Base-by-base conservation (phyloP, 2,113 vertebrate species). In the Galbula dea region DNA sequence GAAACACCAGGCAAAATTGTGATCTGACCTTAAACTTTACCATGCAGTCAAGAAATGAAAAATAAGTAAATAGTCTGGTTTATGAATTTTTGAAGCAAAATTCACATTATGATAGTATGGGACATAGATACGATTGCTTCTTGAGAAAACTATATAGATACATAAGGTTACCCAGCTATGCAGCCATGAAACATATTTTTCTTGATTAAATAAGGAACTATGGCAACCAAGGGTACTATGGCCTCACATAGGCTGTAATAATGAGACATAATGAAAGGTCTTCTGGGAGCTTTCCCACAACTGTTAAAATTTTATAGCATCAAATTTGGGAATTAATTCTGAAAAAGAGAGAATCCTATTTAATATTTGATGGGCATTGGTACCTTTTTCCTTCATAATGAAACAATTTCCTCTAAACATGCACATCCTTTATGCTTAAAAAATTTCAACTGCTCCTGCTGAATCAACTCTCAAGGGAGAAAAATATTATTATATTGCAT, bases 201-300 rank as follows among this genome's bases (percentile, higher is more conserved):
- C 92, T 90, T 87, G 69, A 93, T 89, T 90, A 93, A 92, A 83
- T 83, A 88, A 86, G 90, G 75, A 94, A 66, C 88, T 91, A 96
- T 30, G 46, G 85, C 88, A 96, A 96, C 69, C 62, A 92, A 90
- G 62, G 48, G 86, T 72, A 82, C 58, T 45, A 65, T 66, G 88
- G 94, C 86, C 84, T 93, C 86, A 89, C 74, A 89, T 92, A 89
- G 46, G 89, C 74, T 85, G 49, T 15, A 89, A 89, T 93, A 94
- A 96, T 66, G 67, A 89, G 74, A 78, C 45, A 95, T 73, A 92
- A 95, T 83, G 84, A 95, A 96, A 34, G 30, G 76, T 54, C 90
- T 86, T 88, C 48, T 72, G 95, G 88, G 95, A 96, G 52, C 61
- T 86, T 65, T 88, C 88, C 49, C 58, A 89, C 77, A 79, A 76